These are phyloP conservation scores for Drosophila subsilvestris DNA, from an alignment of 2,888 invertebrate genomes.

Conservation along the genomic window DNA sequence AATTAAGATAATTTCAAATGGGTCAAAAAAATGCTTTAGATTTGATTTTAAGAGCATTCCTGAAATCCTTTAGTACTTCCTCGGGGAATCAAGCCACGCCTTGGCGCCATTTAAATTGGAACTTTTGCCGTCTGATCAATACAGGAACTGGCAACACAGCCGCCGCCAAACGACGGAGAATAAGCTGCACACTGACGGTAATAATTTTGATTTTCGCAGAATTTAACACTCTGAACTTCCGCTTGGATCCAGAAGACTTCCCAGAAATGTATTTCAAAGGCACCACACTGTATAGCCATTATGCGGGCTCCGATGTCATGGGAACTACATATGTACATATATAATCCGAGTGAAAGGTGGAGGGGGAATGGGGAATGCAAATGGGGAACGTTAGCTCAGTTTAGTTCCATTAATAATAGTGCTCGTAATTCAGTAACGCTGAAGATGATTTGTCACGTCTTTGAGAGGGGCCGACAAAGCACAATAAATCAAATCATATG, in stretches of 20 bases:
- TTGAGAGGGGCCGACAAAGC: slow-evolving; percentile 34
- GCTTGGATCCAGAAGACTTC: slow-evolving; percentile 54
- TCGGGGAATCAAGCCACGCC: too few species aligned
- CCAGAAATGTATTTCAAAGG: slow-evolving; percentile 41
- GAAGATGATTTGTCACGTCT: slow-evolving; percentile 17
- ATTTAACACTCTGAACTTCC: slow-evolving; percentile 59
- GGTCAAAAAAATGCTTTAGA: too few species aligned
- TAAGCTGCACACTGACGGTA: not conserved
- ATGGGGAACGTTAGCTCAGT: not conserved
- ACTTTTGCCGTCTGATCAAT: not conserved
- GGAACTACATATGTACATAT: too few species aligned
- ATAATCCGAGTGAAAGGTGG: not conserved
- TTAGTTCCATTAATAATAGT: slow-evolving; percentile 20
- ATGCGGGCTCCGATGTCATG: slow-evolving; percentile 1
- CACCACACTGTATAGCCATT: not conserved
- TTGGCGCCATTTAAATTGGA: too few species aligned
- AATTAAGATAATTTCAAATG: too few species aligned
- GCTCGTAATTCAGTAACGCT: not conserved
- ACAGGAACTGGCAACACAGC: not conserved
- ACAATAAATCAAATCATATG: slow-evolving; percentile 35
- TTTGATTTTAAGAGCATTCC: too few species aligned
- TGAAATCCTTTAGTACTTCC: too few species aligned
- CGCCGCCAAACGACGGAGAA: not conserved
- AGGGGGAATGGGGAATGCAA: not conserved
- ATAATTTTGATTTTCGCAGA: slow-evolving; percentile 41